Evolutionary conservation across 2,888 invertebrate species (phyloP).

Genomic region (Rhagium mordax): DNA sequence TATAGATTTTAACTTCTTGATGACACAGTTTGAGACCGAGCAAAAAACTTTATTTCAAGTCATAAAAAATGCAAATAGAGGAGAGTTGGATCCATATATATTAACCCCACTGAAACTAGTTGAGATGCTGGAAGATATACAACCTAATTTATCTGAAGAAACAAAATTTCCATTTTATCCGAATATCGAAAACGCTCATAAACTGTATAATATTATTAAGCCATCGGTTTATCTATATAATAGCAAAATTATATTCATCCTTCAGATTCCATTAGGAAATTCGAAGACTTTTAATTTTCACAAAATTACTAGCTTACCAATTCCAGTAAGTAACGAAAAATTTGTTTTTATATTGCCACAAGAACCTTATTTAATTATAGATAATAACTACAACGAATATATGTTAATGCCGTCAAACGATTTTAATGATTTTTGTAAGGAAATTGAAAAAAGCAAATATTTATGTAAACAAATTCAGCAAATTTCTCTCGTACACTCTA

Average conservation of each 20-base stretch:
- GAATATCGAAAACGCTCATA: constrained; percentile 13
- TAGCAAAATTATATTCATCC: constrained; percentile 27
- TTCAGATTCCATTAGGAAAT: constrained; percentile 27
- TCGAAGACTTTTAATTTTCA: constrained; percentile 24
- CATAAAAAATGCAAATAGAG: constrained; percentile 29
- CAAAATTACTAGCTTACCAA: constrained; percentile 36
- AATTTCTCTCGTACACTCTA: not conserved
- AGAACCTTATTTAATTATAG: constrained; percentile 26
- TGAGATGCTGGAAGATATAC: constrained; percentile 22
- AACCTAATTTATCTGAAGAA: constrained; percentile 28
- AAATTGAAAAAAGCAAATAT: constrained; percentile 4
- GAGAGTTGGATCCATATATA: constrained; percentile 29
- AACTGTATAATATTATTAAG: constrained; percentile 31
- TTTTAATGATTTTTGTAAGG: constrained; percentile 26
- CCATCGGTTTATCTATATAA: constrained; percentile 25
- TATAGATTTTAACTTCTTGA: constrained; percentile 21
- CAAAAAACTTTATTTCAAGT: constrained; percentile 27
- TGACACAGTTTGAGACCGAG: constrained; percentile 22
- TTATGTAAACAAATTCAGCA: constrained; percentile 31
- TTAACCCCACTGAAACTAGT: constrained; percentile 30
- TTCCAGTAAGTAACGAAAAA: not conserved
- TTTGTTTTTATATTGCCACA: constrained; percentile 33
- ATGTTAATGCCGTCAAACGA: constrained; percentile 23
- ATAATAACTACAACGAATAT: constrained; percentile 25
- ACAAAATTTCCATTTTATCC: constrained; percentile 32